Conservation (phyloP, 2,797 vertebrate genomes). For the Anisognathus igniventris region DNA sequence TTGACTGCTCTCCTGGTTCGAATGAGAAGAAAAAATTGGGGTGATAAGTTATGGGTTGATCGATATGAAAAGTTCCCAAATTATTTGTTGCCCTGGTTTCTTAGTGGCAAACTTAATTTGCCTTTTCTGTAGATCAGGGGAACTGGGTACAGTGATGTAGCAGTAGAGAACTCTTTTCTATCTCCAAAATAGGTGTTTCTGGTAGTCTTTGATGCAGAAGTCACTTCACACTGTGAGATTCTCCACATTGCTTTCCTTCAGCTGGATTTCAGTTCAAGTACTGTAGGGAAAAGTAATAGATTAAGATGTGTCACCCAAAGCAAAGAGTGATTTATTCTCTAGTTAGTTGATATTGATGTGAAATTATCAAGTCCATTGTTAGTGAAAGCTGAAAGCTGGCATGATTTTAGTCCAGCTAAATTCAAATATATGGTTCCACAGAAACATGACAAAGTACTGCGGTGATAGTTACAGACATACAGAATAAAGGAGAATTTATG, state of each 20-base stretch:
- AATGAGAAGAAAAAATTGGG: background rate
- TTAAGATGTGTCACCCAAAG: background rate
- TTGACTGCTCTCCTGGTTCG: background rate
- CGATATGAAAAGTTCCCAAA: background rate
- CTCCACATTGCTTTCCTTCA: background rate
- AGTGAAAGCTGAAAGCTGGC: conserved; percentile 39
- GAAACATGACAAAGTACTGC: conserved; percentile 7
- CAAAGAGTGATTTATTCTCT: conserved; percentile 48
- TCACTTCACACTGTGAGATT: background rate
- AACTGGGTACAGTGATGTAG: background rate
- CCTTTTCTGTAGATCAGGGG: background rate
- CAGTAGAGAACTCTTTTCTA: background rate
- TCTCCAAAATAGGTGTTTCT: background rate
- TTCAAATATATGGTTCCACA: conserved; percentile 12
- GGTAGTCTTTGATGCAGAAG: background rate
- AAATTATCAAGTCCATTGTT: conserved; percentile 29
- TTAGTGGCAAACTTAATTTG: background rate
- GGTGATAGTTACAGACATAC: background rate
- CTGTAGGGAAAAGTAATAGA: background rate
- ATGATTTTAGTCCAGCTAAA: background rate
- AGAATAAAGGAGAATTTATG: conserved; percentile 32
- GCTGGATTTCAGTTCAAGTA: background rate
- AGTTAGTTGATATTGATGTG: conserved; percentile 22
- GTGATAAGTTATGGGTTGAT: background rate
- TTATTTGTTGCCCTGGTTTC: background rate